phyloP scores from a whole-genome alignment of 2,113 vertebrate genomes.

The Plotosus lineatus region DNA sequence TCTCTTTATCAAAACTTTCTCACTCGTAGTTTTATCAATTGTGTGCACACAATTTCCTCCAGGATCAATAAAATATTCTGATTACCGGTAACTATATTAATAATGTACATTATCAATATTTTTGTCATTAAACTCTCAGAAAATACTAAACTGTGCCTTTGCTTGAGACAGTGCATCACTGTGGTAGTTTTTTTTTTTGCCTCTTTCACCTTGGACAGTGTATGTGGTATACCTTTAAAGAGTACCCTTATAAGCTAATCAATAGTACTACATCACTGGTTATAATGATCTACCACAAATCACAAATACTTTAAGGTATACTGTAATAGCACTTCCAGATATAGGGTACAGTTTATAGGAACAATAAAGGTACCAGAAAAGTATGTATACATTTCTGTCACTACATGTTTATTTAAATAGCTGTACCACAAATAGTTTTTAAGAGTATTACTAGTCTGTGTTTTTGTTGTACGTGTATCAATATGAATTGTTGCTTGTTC shows the following conservation, averaged over 20 bases:
- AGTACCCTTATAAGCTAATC: not conserved
- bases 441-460: not conserved
- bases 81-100: too few species aligned
- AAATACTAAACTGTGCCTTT: not conserved
- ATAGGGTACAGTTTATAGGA: not conserved
- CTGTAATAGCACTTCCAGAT: not conserved
- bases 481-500: not conserved
- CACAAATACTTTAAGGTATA: not conserved
- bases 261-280: not conserved
- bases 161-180: too few species aligned
- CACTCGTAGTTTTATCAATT: too few species aligned
- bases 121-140: not conserved
- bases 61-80: too few species aligned
- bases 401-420: not conserved
- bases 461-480: not conserved
- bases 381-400: not conserved
- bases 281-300: not conserved
- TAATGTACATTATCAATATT: too few species aligned
- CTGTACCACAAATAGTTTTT: not conserved
- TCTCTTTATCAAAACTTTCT: too few species aligned
- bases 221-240: not conserved
- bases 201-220: not conserved
- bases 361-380: not conserved
- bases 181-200: too few species aligned
- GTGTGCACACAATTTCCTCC: too few species aligned